phyloP scores from a whole-genome alignment of 2,113 vertebrate genomes.

The Columbina picui region DNA sequence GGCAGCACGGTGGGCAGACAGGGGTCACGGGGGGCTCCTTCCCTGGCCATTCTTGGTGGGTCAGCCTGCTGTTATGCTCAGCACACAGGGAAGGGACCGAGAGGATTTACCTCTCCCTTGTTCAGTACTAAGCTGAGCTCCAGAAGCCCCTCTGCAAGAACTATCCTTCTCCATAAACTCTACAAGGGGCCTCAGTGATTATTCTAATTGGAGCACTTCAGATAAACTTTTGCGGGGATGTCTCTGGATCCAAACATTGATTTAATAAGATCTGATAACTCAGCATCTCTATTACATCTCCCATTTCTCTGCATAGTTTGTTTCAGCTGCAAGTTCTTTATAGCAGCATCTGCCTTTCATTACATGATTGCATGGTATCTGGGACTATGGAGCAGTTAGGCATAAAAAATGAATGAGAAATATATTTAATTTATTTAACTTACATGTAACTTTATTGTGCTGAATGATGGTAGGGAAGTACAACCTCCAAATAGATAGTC shows the following conservation, averaged over 20 bases:
- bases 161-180: neutral
- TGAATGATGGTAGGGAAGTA: neutral
- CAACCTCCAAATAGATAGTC: constrained; percentile 18
- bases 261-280: constrained; percentile 20
- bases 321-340: constrained; percentile 9
- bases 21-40: rapidly evolving
- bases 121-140: rapidly evolving
- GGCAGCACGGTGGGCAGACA: rapidly evolving
- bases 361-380: constrained; percentile 12
- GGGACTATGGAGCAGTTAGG: neutral
- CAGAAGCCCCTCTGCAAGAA: neutral
- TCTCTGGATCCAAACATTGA: neutral
- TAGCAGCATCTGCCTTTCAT: constrained; percentile 40
- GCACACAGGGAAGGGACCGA: neutral
- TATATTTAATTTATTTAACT: constrained; percentile 37
- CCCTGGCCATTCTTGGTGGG: rapidly evolving
- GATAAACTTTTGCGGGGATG: neutral
- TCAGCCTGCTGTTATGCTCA: neutral
- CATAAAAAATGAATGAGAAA: neutral
- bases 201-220: neutral
- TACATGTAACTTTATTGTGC: neutral
- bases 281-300: neutral
- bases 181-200: neutral
- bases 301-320: neutral
- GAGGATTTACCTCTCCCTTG: neutral